Evolutionary conservation across 2,797 vertebrate species (phyloP).

Genomic region (Periparus ater): DNA sequence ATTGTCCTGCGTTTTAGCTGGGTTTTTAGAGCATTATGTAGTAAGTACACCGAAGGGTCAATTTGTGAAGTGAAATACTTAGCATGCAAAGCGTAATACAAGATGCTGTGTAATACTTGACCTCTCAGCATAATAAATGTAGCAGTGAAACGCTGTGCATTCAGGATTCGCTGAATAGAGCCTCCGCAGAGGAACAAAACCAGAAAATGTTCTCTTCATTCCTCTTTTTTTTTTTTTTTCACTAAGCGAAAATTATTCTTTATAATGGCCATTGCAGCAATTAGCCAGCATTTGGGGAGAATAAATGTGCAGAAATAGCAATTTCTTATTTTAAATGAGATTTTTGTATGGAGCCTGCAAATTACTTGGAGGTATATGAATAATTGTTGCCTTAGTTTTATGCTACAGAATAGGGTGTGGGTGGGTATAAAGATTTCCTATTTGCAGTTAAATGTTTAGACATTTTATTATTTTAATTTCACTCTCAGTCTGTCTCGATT

Average conservation of each 20-base stretch:
- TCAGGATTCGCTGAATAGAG: constrained; percentile 92
- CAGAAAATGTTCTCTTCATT: constrained; percentile 91
- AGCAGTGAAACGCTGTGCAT: constrained; percentile 95
- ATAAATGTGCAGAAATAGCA: constrained; percentile 87
- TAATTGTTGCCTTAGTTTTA: constrained; percentile 81
- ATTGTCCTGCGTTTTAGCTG: constrained; percentile 97
- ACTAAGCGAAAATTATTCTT: constrained; percentile 87
- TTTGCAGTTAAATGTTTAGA: constrained; percentile 85
- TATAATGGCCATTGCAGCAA: constrained; percentile 88
- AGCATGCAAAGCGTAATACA: constrained; percentile 98
- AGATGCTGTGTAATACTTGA: constrained; percentile 99
- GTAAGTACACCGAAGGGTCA: constrained; percentile 94
- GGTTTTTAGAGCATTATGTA: constrained; percentile 94
- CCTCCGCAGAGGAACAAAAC: constrained; percentile 88
- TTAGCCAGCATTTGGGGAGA: constrained; percentile 87
- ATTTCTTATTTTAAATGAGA: constrained; percentile 87
- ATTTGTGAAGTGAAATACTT: constrained; percentile 98
- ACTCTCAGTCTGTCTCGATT: constrained; percentile 78
- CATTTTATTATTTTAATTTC: constrained; percentile 87
- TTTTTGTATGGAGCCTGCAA: constrained; percentile 82
- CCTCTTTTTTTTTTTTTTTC: constrained; percentile 86
- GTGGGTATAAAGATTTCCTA: constrained; percentile 83
- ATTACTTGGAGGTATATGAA: constrained; percentile 85
- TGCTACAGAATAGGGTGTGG: constrained; percentile 79
- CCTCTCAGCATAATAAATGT: constrained; percentile 99